Conservation (phyloP, 2,888 invertebrate genomes). For the Blastobasis adustella region DNA sequence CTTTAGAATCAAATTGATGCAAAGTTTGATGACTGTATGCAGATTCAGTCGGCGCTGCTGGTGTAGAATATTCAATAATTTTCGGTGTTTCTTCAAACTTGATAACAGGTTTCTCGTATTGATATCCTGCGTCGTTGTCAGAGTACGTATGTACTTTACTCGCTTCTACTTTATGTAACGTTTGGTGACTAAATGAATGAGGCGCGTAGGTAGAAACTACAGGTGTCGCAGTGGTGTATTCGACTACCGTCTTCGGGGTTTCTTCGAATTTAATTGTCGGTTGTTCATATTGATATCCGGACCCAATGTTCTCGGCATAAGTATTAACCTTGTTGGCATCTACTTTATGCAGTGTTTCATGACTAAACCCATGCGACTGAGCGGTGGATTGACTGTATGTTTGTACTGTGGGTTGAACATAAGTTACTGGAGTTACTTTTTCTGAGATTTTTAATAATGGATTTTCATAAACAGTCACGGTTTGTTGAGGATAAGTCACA, state of each 20-base stretch:
- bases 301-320: constrained; percentile 4
- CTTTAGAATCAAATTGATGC: too few species aligned
- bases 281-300: constrained; percentile 21
- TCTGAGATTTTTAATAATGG: constrained; percentile 47
- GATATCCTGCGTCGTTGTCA: constrained; percentile 24
- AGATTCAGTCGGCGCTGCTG: too few species aligned
- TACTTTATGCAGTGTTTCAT: constrained; percentile 20
- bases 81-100: constrained; percentile 19
- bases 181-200: constrained; percentile 41
- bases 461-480: constrained; percentile 45
- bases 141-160: constrained; percentile 14
- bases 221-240: constrained; percentile 42
- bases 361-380: too few species aligned
- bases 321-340: constrained; percentile 29
- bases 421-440: constrained; percentile 21
- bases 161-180: constrained; percentile 41
- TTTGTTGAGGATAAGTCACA: constrained; percentile 35
- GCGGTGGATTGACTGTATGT: too few species aligned
- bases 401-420: too few species aligned
- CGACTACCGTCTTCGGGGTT: constrained; percentile 27
- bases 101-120: constrained; percentile 17
- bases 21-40: too few species aligned
- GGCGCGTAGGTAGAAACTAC: constrained; percentile 37
- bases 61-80: too few species aligned
- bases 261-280: constrained; percentile 37